phyloP scores from a whole-genome alignment of 2,113 vertebrate species.

The Acanthochromis polyacanthus region DNA sequence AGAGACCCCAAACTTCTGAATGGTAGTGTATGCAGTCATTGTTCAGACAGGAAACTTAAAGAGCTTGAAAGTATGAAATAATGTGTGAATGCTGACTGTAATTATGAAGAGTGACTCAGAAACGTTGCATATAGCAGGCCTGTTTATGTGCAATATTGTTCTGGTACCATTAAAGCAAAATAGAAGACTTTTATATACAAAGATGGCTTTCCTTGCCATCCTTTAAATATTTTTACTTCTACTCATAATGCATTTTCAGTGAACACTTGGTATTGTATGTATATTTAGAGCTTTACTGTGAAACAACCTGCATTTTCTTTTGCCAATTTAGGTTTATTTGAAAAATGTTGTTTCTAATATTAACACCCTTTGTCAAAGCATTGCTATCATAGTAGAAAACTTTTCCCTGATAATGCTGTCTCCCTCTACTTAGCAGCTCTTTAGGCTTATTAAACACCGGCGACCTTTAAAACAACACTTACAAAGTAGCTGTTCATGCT shows the following conservation, averaged over 20 bases:
- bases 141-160: too few relatives aligned
- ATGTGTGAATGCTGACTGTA: too few relatives aligned
- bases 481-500: constrained; percentile 96
- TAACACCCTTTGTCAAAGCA: background rate
- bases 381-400: background rate
- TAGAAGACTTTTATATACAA: background rate
- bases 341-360: background rate
- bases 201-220: background rate
- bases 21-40: too few relatives aligned
- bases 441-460: background rate
- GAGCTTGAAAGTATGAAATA: too few relatives aligned
- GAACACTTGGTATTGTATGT: too few relatives aligned
- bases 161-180: too few relatives aligned
- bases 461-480: constrained; percentile 82
- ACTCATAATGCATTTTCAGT: background rate
- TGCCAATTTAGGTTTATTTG: background rate
- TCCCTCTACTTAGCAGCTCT: background rate
- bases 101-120: too few relatives aligned
- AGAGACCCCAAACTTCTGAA: too few relatives aligned
- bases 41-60: too few relatives aligned
- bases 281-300: too few relatives aligned
- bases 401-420: background rate
- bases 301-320: background rate
- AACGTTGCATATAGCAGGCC: too few relatives aligned
- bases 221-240: background rate